Conservation (phyloP, 23 tunicate genomes). For the Halocynthia roretzi region DNA sequence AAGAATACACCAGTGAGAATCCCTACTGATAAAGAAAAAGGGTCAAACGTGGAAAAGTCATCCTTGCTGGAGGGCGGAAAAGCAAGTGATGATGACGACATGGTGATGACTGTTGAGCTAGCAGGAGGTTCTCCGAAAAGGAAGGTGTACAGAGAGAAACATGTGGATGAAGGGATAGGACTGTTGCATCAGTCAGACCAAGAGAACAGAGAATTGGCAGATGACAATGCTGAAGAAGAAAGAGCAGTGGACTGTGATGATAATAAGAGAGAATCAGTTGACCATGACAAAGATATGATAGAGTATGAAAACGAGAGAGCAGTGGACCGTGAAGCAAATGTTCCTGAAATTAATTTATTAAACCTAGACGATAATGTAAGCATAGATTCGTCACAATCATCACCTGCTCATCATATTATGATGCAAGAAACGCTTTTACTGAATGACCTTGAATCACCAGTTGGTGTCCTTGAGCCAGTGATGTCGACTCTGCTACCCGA, state of each 20-base stretch:
- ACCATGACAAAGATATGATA: neutral
- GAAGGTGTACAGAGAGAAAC: neutral
- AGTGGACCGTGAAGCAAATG: too few species aligned
- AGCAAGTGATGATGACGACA: constrained; percentile 35
- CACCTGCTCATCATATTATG: constrained; percentile 4
- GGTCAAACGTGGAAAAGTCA: constrained; percentile 48
- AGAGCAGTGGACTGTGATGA: neutral
- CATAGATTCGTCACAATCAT: neutral
- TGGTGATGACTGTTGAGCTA: constrained; percentile 4
- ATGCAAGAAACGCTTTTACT: neutral
- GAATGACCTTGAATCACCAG: too few species aligned
- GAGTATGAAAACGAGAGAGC: too few species aligned
- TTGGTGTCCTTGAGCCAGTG: neutral
- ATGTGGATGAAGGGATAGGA: neutral
- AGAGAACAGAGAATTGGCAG: neutral
- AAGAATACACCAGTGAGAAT: neutral
- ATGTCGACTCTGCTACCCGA: constrained; percentile 4
- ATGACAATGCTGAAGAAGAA: neutral
- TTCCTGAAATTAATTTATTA: neutral
- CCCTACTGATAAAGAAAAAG: constrained; percentile 33
- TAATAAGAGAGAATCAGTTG: neutral
- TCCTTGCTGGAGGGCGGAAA: constrained; percentile 43
- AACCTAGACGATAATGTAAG: neutral
- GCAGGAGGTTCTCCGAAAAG: constrained; percentile 1
- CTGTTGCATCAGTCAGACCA: neutral